Base-by-base conservation (phyloP, 2,113 vertebrate genomes). In the Heterotis niloticus region DNA sequence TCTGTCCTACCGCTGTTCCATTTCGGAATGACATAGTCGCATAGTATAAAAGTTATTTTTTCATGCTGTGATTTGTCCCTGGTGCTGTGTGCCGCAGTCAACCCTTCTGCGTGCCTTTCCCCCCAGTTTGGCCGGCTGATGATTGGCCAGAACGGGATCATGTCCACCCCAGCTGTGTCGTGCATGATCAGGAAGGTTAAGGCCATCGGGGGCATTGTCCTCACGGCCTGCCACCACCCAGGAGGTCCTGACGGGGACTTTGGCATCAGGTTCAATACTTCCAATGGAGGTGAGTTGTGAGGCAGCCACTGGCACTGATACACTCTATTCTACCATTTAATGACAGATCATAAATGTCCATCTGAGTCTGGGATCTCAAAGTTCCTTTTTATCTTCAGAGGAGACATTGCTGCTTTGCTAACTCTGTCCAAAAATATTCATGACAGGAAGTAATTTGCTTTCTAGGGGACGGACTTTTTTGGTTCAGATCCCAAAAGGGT, bases 101-200 rank as follows among this genome's bases (percentile, higher is more conserved):
- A 13, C 67, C 3, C 24, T 26, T 5, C 18, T 18, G 1, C 57
- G 80, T 83, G 79, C 82, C 82, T 77, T 73, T 87, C 82, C 82
- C 82, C 81, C 66, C 83, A 99, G 98, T 94, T 99, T 29, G 96
- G 98, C 28, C 94, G 94, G 56, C 79, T 99, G 82, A 93, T 99
- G 79, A 95, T 99, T 4, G 98, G 98, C 82, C 96, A 98, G 90
- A 93, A 96, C 0, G 96, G 98, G 51, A 94, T 98, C 84, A 94
- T 99, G 83, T 99, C 96, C 80, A 98, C 96, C 0, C 96, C 97
- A 0, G 96, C 96, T 0, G 90, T 96, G 52, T 98, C 97, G 80
- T 98, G 96, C 82, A 89, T 96, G 83, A 97, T 99, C 89, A 92
- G 97, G 83, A 99, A 98, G 88, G 94, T 95, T 90, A 96, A 98